These are phyloP conservation scores for Delia radicum DNA, from an alignment of 1,140 invertebrate species.

Conservation along the genomic window DNA sequence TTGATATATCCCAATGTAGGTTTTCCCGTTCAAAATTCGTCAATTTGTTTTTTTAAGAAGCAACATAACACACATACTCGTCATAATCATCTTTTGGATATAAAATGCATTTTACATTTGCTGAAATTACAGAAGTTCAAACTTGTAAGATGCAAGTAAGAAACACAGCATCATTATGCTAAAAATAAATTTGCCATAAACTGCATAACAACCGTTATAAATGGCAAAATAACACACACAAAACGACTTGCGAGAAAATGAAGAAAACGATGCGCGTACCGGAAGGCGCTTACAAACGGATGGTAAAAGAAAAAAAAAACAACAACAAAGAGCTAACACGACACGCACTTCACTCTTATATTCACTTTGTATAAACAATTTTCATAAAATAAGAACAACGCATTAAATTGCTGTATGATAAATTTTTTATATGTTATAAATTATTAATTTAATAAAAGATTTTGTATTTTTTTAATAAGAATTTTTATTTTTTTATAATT, in stretches of 20 bases:
- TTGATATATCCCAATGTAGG: too few species aligned
- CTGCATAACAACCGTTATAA: background rate
- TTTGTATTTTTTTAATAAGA: background rate
- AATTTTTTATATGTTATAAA: too few species aligned
- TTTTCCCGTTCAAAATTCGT: too few species aligned
- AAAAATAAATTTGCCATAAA: background rate
- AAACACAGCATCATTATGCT: background rate
- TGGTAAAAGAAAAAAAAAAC: background rate
- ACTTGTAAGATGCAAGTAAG: background rate
- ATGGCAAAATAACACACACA: background rate
- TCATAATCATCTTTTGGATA: too few species aligned
- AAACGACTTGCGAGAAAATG: background rate
- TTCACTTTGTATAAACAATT: background rate
- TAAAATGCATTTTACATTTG: background rate
- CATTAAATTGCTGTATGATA: too few species aligned
- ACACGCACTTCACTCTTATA: background rate
- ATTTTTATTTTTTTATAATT: background rate
- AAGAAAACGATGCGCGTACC: background rate
- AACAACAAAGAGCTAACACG: background rate
- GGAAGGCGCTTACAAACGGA: background rate
- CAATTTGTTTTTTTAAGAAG: too few species aligned
- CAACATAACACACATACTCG: too few species aligned
- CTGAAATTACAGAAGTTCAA: background rate
- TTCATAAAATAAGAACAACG: too few species aligned
- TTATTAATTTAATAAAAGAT: background rate